These are phyloP conservation scores for Lordiphosa fenestrarum DNA, from an alignment of 2,888 invertebrate species.

Conservation along the genomic window DNA sequence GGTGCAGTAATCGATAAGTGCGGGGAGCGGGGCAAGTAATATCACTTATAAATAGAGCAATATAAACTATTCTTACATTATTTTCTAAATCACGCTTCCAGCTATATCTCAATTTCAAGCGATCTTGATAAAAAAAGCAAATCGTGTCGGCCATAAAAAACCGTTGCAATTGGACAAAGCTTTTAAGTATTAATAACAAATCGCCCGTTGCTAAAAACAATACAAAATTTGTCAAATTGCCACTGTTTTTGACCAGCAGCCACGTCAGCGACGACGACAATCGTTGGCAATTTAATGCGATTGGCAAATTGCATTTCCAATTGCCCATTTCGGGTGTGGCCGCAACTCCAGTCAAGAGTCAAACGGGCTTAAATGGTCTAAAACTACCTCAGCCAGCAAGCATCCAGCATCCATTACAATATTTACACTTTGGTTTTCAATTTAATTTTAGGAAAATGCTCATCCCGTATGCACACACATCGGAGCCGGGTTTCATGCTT, in stretches of 20 bases:
- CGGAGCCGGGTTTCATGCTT: constrained; percentile 50
- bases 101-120: too few species aligned
- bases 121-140: not conserved
- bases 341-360: constrained; percentile 3
- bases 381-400: constrained; percentile 46
- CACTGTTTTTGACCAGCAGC: constrained; percentile 45
- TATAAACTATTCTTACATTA: too few species aligned
- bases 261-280: constrained; percentile 32
- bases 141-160: constrained; percentile 9
- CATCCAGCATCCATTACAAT: constrained; percentile 72
- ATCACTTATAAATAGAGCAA: too few species aligned
- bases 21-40: too few species aligned
- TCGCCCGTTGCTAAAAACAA: constrained; percentile 57
- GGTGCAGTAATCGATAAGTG: not conserved
- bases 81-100: too few species aligned
- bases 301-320: constrained; percentile 66
- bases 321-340: constrained; percentile 47
- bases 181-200: constrained; percentile 60
- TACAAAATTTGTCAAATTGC: constrained; percentile 72
- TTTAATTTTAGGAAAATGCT: constrained; percentile 39
- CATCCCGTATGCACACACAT: constrained; percentile 64
- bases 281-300: constrained; percentile 60
- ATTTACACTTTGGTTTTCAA: constrained; percentile 42
- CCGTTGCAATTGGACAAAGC: constrained; percentile 23
- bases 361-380: constrained; percentile 22